phyloP scores from a whole-genome alignment of 2,113 vertebrate species.

The Ifrita kowaldi region DNA sequence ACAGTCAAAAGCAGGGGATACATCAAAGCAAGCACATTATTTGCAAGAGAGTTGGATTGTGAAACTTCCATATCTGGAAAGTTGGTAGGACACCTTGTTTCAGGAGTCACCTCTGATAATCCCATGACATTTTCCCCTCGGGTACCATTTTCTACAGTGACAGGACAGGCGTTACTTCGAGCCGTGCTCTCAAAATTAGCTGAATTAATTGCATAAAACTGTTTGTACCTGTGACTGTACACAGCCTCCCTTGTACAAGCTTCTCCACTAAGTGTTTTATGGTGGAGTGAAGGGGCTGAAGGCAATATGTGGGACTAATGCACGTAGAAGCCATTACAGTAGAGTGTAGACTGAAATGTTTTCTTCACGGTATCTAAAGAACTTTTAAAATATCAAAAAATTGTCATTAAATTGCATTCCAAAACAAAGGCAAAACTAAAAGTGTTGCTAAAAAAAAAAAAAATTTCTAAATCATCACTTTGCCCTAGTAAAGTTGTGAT shows the following conservation, averaged over 20 bases:
- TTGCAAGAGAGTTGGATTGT: not conserved
- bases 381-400: not conserved
- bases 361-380: not conserved
- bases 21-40: not conserved
- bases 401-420: not conserved
- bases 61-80: not conserved
- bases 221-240: not conserved
- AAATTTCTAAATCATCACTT: not conserved
- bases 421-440: not conserved
- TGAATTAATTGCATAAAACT: not conserved
- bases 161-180: not conserved
- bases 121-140: not conserved
- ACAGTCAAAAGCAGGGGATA: not conserved
- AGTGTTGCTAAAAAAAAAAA: not conserved
- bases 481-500: not conserved
- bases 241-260: not conserved
- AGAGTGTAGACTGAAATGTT: not conserved
- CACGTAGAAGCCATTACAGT: rapidly evolving
- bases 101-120: not conserved
- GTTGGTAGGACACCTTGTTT: not conserved
- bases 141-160: not conserved
- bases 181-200: not conserved
- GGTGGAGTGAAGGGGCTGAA: not conserved
- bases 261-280: not conserved
- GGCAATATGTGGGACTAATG: not conserved